Evolutionary conservation across 2,888 invertebrate species (phyloP), one percentile per base, ranked within the genome.

Genomic region (Epinotia demarniana): DNA sequence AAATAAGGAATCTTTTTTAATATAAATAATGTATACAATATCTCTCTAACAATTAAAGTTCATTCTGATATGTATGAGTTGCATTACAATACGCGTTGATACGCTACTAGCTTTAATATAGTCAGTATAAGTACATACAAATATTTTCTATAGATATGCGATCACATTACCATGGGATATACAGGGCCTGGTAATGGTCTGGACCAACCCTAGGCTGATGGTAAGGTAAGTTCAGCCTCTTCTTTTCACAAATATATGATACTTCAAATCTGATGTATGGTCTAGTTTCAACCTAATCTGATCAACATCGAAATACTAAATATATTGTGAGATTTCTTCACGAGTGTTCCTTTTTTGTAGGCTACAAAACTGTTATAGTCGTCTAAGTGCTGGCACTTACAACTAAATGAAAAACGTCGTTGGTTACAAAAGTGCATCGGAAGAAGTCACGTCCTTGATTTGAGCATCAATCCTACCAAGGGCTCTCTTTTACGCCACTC

Each of bases 1-100:
- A 94, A 93, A 93, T 92, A 93, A 94, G 93, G 93, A 93, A 92
- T 93, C 90, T 83, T 89, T 83, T 83, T 89, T 84, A 80, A 87
- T 89, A 85, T 86, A 88, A 87, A 87, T 83, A 83, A 85, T 82
- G 83, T 83, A 81, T 79, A 79, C 68, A 67, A 57, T 74, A 83
- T 85, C 80, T 83, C 80, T 86, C 89, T 89, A 88, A 88, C 85
- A 83, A 85, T 81, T 80, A 86, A 85, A 84, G 79, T 87, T 89
- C 89, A 88, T 85, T 84, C 85, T 92, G 93, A 93, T 92, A 93
- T 93, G 93, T 91, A 89, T 89, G 84, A 84, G 90, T 92, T 90
- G 82, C 89, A 80, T 82, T 86, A 46, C 46, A 62, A 18, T 62
- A 43, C 69, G 58, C 55, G 33, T 18, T 33, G 23, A 23, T 46